phyloP scores from a whole-genome alignment of 1,140 invertebrate genomes.

The Dendrolimus kikuchii region DNA sequence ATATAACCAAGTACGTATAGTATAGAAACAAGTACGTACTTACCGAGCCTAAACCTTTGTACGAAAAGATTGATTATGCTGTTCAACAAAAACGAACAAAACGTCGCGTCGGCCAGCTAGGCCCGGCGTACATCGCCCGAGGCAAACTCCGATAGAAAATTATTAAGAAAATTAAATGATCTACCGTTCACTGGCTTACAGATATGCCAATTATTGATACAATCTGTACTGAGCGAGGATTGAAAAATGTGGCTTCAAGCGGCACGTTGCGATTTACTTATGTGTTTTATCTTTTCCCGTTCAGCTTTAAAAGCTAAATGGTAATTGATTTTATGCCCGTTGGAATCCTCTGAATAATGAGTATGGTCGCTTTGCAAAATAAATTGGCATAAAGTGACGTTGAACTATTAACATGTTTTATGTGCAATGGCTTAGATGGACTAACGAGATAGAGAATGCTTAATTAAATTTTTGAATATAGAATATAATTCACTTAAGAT shows the following conservation, averaged over 20 bases:
- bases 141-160: conserved; percentile 64
- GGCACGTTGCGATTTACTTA: conserved; percentile 46
- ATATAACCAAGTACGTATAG: too few species aligned
- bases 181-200: conserved; percentile 53
- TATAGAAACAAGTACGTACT: too few species aligned
- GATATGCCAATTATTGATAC: conserved; percentile 68
- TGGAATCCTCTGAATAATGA: conserved; percentile 19
- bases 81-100: conserved; percentile 49
- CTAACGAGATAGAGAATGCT: too few species aligned
- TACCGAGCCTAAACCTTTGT: conserved; percentile 34
- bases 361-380: conserved; percentile 1
- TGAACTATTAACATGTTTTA: too few species aligned
- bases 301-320: conserved; percentile 39
- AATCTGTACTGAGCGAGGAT: conserved; percentile 26
- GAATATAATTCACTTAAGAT: too few species aligned
- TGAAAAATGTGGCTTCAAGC: conserved; percentile 50
- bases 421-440: too few species aligned
- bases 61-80: conserved; percentile 57
- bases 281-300: conserved; percentile 40
- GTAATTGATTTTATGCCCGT: conserved; percentile 48
- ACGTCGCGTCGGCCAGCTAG: conserved; percentile 37
- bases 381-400: too few species aligned
- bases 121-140: conserved; percentile 32
- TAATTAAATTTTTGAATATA: too few species aligned
- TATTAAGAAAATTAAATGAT: conserved; percentile 72